Percentiles rank a stretch among this genome's conserved stretches.
phyloP scores from a whole-genome alignment of 2,888 invertebrate genomes.

The Drosophila putrida region DNA sequence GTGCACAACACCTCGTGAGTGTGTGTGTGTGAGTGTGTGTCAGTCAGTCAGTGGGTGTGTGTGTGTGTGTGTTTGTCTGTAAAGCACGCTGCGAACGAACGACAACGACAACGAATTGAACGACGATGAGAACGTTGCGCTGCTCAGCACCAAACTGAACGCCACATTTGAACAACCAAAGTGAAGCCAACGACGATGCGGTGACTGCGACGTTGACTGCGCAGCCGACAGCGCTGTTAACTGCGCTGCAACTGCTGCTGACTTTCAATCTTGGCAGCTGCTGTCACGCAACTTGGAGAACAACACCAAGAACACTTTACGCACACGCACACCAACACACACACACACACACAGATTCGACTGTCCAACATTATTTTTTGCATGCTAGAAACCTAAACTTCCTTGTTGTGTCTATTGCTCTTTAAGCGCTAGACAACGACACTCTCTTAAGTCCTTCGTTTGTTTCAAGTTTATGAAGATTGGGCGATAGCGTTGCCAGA shows the following conservation, averaged over 20 bases:
- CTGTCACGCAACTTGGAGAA: constrained; percentile 42
- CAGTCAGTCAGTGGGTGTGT: neutral
- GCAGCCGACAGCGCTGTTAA: constrained; percentile 25
- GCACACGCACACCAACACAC: constrained; percentile 10
- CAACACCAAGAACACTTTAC: constrained; percentile 9
- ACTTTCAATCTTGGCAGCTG: constrained; percentile 56
- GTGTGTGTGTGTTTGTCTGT: constrained; percentile 5
- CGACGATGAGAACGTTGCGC: constrained; percentile 56
- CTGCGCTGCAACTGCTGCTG: constrained; percentile 20
- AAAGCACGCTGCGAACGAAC: constrained; percentile 20
- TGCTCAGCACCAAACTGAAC: constrained; percentile 76
- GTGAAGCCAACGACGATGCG: constrained; percentile 47
- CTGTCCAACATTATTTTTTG: constrained; percentile 13
- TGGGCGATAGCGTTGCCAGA: constrained; percentile 36
- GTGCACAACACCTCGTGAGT: constrained; percentile 48
- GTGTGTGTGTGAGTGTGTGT: neutral
- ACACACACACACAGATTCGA: constrained; percentile 1
- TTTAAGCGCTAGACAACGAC: constrained; percentile 2
- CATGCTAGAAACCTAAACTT: constrained; percentile 21
- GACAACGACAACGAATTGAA: constrained; percentile 13
- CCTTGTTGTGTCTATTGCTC: constrained; percentile 38
- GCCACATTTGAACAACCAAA: constrained; percentile 34
- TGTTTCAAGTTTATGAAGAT: constrained; percentile 7
- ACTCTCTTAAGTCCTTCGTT: constrained; percentile 44
- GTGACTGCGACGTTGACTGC: constrained; percentile 35